Evolutionary conservation across 2,797 vertebrate genomes (phyloP).

Genomic region (Podargus strigoides): DNA sequence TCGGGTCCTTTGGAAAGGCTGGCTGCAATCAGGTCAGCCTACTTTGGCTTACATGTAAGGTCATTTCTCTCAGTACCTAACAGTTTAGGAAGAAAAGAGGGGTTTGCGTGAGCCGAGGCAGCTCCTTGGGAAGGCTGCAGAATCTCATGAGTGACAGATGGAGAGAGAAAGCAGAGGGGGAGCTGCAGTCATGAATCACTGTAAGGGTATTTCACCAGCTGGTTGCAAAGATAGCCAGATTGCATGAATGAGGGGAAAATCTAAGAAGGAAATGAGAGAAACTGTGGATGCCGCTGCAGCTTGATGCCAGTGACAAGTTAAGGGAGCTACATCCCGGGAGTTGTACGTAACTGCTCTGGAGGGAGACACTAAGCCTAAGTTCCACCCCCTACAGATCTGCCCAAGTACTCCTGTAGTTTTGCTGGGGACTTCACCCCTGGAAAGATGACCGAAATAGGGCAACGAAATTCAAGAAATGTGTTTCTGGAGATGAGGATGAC

Average conservation of each 20-base stretch:
- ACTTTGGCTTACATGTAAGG: neutral
- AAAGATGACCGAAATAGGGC: neutral
- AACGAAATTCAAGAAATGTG: neutral
- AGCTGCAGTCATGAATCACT: constrained; percentile 7
- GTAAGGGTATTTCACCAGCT: constrained; percentile 28
- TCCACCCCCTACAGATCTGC: neutral
- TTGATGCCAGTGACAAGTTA: neutral
- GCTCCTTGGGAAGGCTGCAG: neutral
- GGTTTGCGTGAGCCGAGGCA: neutral
- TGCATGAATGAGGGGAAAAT: neutral
- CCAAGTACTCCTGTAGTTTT: neutral
- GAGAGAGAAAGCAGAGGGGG: constrained; percentile 5
- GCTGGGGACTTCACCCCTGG: neutral
- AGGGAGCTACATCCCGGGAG: neutral
- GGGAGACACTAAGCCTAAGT: neutral
- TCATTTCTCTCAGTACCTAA: neutral
- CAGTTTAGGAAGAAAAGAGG: neutral
- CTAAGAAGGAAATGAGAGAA: constrained; percentile 16
- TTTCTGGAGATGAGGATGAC: neutral
- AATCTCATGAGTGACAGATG: constrained; percentile 38
- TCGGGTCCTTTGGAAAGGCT: neutral
- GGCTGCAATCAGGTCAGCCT: neutral
- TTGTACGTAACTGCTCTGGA: neutral
- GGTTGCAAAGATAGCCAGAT: constrained; percentile 20
- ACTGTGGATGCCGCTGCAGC: neutral